phyloP scores from a whole-genome alignment of 2,113 vertebrate species.

The Bothrops jararaca region DNA sequence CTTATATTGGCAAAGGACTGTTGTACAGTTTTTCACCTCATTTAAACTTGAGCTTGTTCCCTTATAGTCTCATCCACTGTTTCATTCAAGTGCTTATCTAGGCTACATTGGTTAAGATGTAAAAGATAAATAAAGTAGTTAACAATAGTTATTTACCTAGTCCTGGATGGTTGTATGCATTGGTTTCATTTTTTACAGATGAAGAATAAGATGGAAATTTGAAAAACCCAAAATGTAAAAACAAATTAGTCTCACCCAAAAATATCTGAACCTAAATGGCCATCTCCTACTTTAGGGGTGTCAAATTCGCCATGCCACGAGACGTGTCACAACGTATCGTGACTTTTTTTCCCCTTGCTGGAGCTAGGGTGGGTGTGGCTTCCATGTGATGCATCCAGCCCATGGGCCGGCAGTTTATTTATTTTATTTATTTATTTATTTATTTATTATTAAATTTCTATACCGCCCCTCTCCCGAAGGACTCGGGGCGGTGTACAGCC shows the following conservation, averaged over 20 bases:
- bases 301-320: too few relatives aligned
- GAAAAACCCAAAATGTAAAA: not conserved
- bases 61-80: not conserved
- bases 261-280: not conserved
- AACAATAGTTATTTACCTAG: not conserved
- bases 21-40: not conserved
- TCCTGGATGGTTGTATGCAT: not conserved
- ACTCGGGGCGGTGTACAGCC: too few relatives aligned
- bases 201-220: not conserved
- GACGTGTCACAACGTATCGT: too few relatives aligned
- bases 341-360: too few relatives aligned
- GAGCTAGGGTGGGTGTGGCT: too few relatives aligned
- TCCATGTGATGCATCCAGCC: too few relatives aligned
- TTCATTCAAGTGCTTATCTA: not conserved
- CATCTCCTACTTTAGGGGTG: too few relatives aligned
- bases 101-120: not conserved
- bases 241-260: not conserved
- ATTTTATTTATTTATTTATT: too few relatives aligned
- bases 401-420: too few relatives aligned
- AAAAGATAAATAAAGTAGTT: not conserved
- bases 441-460: too few relatives aligned
- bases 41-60: not conserved
- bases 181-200: not conserved
- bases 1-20: not conserved
- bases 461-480: too few relatives aligned